Base-by-base conservation (phyloP, 2,888 invertebrate species). In the Latrodectus hesperus region DNA sequence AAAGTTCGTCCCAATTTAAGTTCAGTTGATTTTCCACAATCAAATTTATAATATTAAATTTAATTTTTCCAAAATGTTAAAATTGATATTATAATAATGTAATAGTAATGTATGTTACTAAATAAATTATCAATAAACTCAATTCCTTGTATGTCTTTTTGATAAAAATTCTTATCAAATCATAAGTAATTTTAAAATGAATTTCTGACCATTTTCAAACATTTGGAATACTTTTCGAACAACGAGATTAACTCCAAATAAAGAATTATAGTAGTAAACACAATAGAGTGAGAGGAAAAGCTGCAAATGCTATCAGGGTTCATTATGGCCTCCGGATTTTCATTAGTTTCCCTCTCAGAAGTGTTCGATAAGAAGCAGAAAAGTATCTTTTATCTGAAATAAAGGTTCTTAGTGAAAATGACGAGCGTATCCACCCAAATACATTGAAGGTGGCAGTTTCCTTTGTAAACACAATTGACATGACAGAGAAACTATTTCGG, bases 331-430 rank as follows among this genome's bases (percentile, higher is more conserved):
- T 60, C n/a, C 60, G 60, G 11, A 16, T 60, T 60, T 60, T 60
- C 60, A 60, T 60, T 60, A 60, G 60, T 60, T 60, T 60, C n/a
- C 14, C 60, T 60, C 14, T 60, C 60, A 10, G n/a, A 60, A 60
- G 12, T 60, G 60, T 73, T 73, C 67, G 81, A 81, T 81, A 81
- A 81, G 73, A 72, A 65, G 73, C 52, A 67, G 55, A 67, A 74
- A 81, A 81, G 81, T 81, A 16, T 53, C 81, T 81, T 74, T 74
- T 81, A 74, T 74, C 71, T 71, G 38, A 55, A 71, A 71, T 38
- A 79, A 60, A 79, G 49, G 38, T 17, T 22, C 60, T n/a, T n/a
- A 22, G 22, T 11, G 65, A 67, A 67, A 77, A 53, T 17, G 74
- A 11, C 17, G 55, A 17, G 72, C 17, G 16, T 72, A 17, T 16